Evolutionary conservation across 2,113 vertebrate genomes (phyloP).

Genomic region (Neopipo cinnamomea): DNA sequence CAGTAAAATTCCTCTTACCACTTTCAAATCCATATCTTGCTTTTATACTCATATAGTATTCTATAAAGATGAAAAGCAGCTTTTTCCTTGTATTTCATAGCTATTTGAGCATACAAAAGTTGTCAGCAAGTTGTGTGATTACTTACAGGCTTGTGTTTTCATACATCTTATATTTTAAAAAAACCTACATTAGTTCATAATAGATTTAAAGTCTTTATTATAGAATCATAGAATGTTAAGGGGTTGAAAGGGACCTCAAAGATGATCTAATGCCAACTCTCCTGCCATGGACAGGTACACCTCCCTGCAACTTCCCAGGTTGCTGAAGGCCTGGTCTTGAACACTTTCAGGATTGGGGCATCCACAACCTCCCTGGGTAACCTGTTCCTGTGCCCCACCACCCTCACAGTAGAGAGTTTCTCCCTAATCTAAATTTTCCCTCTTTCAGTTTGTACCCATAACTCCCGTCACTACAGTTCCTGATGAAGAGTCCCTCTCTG

Average conservation of each 20-base stretch:
- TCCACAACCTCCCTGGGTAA: not conserved
- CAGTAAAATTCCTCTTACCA: not conserved
- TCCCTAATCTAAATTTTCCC: not conserved
- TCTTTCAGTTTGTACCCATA: not conserved
- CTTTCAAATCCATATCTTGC: not conserved
- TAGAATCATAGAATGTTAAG: not conserved
- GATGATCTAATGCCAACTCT: not conserved
- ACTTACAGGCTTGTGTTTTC: not conserved
- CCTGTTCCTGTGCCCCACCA: not conserved
- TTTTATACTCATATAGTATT: not conserved
- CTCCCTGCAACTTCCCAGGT: not conserved
- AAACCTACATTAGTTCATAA: not conserved
- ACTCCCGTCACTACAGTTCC: not conserved
- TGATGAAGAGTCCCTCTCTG: not conserved
- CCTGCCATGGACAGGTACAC: not conserved
- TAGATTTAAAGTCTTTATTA: not conserved
- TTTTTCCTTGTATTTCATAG: not conserved
- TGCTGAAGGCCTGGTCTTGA: not conserved
- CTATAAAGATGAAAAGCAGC: not conserved
- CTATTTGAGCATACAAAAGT: not conserved
- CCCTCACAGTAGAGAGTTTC: not conserved
- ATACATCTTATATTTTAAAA: not conserved
- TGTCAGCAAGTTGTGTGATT: not conserved
- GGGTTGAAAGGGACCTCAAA: not conserved
- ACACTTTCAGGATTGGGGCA: not conserved